Conservation (phyloP, 2,797 vertebrate genomes). For the Paguma larvata region DNA sequence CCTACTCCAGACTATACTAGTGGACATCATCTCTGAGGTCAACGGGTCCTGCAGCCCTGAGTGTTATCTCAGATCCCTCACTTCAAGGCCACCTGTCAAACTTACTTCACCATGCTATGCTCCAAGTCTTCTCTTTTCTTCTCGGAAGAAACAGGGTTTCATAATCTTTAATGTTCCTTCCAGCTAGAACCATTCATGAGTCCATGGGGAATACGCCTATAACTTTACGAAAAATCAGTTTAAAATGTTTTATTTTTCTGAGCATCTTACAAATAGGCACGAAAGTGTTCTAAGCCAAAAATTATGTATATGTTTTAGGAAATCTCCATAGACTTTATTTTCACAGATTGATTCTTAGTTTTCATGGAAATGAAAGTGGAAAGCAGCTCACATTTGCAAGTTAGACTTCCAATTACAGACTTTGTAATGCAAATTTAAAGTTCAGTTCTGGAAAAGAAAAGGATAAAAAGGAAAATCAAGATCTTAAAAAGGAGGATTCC, state of each 20-base stretch:
- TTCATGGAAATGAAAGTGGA: constrained; percentile 67
- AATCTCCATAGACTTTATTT: constrained; percentile 42
- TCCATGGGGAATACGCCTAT: not conserved
- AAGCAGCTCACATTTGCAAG: constrained; percentile 65
- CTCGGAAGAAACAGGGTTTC: not conserved
- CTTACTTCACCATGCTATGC: not conserved
- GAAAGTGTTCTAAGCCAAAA: constrained; percentile 47
- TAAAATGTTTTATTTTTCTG: not conserved
- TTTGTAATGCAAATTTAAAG: constrained; percentile 73
- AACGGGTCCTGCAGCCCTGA: not conserved
- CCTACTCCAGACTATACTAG: not conserved
- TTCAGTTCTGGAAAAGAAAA: constrained; percentile 30
- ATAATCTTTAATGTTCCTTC: not conserved
- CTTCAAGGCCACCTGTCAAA: not conserved
- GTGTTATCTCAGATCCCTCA: not conserved
- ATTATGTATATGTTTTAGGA: constrained; percentile 39
- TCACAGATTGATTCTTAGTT: constrained; percentile 53
- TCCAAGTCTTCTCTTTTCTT: not conserved
- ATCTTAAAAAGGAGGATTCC: not conserved
- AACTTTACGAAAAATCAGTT: not conserved
- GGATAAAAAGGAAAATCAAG: not conserved
- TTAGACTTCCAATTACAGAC: constrained; percentile 61
- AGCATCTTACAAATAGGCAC: constrained; percentile 38
- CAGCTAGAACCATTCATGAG: not conserved
- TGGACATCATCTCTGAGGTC: not conserved